Base-by-base conservation (phyloP, 2,888 invertebrate genomes). In the Standfussiana lucernea region DNA sequence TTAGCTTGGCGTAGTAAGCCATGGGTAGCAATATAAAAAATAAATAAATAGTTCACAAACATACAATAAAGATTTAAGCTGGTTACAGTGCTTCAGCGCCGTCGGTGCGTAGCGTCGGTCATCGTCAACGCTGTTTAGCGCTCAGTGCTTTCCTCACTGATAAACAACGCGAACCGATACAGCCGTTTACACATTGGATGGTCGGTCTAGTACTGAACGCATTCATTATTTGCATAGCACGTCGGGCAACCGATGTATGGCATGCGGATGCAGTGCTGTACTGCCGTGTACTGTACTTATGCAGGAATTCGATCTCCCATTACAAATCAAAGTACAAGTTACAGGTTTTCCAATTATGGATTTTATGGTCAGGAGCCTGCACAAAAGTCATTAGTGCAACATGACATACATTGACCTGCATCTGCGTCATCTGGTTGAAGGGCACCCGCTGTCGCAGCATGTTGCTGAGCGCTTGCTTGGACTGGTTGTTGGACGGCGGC, bases 381-480 rank as follows among this genome's bases (percentile, higher is more conserved):
- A 64, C 40, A 18, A 40, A 10, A 40, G 2, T 5, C 21, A n/a
- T 13, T 15, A 71, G 28, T 28, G 32, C 21, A 37, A 37, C 6
- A 37, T 8, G 47, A 76, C 72, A 21, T 82, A 85, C 82, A 45
- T 75, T 70, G 56, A 95, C 96, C 93, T 95, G 96, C 94, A 96
- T 96, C 83, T 96, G 96, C 56, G 95, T 90, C 93, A 96, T 96
- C 86, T 97, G 97, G 85, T 97, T 97, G 90, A 96, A 95, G 0
- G 98, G 98, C 85, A 98, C 97, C 10, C 99, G 97, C 89, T 98
- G 97, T 0, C 98, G 97, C 73, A 99, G 95, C 98, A 99, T 98
- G 90, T 98, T 98, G 71, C 98, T 98, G 59, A 99, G 95, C 0
- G 99, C 99, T 92, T 98, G 98, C 91, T 99, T 99, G 10, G 98